Percentiles rank a stretch among this genome's conserved stretches.
Conservation (phyloP, 2,888 invertebrate species). For the Agonopterix alstromeriana region DNA sequence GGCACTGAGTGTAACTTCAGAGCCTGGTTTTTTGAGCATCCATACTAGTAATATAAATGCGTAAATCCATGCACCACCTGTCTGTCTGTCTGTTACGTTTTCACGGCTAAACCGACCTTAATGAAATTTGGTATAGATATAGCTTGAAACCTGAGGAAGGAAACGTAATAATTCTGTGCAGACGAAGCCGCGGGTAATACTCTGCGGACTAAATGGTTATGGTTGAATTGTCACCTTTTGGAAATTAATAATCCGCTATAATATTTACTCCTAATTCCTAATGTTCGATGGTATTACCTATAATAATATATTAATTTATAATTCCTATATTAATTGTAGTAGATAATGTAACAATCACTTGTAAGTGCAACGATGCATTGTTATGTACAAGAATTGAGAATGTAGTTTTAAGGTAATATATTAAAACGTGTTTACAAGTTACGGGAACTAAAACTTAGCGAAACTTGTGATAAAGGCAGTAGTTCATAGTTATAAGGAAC, state of each 20-base stretch:
- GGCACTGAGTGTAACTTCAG: too few relatives aligned
- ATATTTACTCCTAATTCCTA: constrained; percentile 7
- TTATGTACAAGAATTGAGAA: background rate
- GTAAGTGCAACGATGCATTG: too few relatives aligned
- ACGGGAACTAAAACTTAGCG: constrained; percentile 15
- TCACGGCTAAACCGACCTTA: too few relatives aligned
- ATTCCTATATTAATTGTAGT: constrained; percentile 2
- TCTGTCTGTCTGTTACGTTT: too few relatives aligned
- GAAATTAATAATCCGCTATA: constrained; percentile 5
- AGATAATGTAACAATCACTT: background rate
- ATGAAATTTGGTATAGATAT: too few relatives aligned
- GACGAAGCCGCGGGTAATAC: too few relatives aligned
- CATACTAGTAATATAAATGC: too few relatives aligned
- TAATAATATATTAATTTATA: constrained; percentile 3
- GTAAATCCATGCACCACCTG: too few relatives aligned
- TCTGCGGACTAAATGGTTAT: background rate
- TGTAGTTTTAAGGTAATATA: constrained; percentile 2
- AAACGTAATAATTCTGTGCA: too few relatives aligned
- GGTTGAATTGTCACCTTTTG: background rate
- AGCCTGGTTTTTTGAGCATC: too few relatives aligned
- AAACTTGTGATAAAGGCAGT: constrained; percentile 27
- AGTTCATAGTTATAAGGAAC: constrained; percentile 25
- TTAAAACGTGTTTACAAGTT: constrained; percentile 2
- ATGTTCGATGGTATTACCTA: background rate
- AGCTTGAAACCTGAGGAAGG: too few relatives aligned